These are phyloP conservation scores for Mesochorus sp. DNA, from an alignment of 2,888 invertebrate species.

Conservation along the genomic window DNA sequence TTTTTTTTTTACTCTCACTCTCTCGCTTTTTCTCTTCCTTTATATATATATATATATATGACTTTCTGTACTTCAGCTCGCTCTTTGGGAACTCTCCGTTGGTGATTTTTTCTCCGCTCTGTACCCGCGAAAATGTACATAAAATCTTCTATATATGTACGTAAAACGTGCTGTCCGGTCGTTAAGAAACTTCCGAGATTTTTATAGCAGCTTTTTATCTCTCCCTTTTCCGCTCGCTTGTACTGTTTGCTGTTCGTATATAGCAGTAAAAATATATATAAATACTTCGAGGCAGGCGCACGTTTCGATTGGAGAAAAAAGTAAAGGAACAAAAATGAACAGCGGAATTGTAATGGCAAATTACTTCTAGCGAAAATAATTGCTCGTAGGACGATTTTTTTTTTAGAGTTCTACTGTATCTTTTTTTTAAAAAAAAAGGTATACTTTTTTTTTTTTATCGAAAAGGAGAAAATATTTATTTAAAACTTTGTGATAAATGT, in stretches of 20 bases:
- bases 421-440: not conserved
- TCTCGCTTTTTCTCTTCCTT: not conserved
- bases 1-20: not conserved
- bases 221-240: not conserved
- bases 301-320: no score
- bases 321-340: no score
- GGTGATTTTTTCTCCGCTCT: not conserved
- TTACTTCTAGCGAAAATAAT: not conserved
- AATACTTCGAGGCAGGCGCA: not conserved
- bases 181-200: constrained; percentile 70
- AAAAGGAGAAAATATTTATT: no score
- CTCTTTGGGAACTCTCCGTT: not conserved
- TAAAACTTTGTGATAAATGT: no score
- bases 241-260: not conserved
- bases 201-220: constrained; percentile 65
- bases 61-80: constrained; percentile 24
- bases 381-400: not conserved
- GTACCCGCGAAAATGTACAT: constrained; percentile 24
- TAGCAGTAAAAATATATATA: no score
- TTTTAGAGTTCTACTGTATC: not conserved
- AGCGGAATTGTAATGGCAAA: not conserved
- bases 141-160: constrained; percentile 25
- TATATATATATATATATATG: not conserved
- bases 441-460: not conserved
- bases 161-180: constrained; percentile 61